These are phyloP conservation scores for Cirrhinus molitorella DNA, from an alignment of 2,797 vertebrate genomes.

Conservation along the genomic window DNA sequence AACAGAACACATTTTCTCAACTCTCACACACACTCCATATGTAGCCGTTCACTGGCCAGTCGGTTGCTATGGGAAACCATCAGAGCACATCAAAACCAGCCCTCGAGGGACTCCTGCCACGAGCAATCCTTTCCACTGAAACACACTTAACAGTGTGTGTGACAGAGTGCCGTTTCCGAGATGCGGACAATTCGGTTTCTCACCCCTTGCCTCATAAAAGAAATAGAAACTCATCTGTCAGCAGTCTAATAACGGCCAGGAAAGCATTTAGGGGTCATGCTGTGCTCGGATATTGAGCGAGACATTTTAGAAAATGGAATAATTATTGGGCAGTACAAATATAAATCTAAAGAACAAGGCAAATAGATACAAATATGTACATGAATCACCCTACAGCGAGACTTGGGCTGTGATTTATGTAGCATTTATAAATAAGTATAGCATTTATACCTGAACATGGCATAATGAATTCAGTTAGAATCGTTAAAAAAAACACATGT, in stretches of 20 bases:
- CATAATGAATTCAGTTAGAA: background rate
- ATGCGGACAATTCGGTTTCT: constrained; percentile 43
- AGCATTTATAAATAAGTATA: background rate
- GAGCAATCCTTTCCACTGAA: constrained; percentile 49
- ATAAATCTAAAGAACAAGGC: constrained; percentile 38
- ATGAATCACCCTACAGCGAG: background rate
- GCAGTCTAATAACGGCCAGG: constrained; percentile 23
- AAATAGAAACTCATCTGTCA: constrained; percentile 39
- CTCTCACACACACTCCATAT: constrained; percentile 49
- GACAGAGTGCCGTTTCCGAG: constrained; percentile 35
- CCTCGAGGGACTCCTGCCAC: constrained; percentile 61
- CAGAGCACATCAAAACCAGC: constrained; percentile 54
- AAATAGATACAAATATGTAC: constrained; percentile 17
- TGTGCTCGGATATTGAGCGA: constrained; percentile 36
- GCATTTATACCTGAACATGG: background rate
- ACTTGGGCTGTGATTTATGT: constrained; percentile 18
- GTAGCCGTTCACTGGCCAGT: constrained; percentile 57
- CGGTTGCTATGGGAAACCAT: constrained; percentile 67
- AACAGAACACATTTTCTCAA: constrained; percentile 30
- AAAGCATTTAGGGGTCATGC: constrained; percentile 40
- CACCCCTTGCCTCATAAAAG: constrained; percentile 41
- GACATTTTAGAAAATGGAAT: constrained; percentile 39
- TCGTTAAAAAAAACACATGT: background rate
- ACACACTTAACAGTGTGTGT: constrained; percentile 42
- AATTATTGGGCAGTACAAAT: constrained; percentile 33